Evolutionary conservation across 2,797 vertebrate genomes (phyloP).

Genomic region (Galagoides demidoff): DNA sequence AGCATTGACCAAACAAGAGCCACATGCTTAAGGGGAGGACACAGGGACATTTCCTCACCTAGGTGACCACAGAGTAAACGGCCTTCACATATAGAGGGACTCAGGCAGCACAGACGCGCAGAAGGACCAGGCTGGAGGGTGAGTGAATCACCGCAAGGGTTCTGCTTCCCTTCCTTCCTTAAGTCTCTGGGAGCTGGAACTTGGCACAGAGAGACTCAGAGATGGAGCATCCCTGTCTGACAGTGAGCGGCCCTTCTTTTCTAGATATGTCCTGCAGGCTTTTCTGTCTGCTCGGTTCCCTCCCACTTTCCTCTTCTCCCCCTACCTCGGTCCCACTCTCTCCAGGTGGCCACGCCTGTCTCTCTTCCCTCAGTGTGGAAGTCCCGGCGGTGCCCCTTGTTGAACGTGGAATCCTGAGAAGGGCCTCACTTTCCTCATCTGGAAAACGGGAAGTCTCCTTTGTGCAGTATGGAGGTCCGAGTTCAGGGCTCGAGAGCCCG

Average conservation of each 20-base stretch:
- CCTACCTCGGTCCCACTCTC: background rate
- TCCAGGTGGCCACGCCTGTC: background rate
- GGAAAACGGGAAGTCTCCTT: background rate
- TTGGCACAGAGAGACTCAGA: accelerated
- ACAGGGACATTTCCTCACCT: too few species aligned
- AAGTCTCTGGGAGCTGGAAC: background rate
- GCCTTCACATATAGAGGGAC: background rate
- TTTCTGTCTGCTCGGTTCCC: background rate
- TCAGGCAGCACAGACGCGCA: accelerated
- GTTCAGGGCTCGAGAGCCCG: background rate
- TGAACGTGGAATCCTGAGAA: background rate
- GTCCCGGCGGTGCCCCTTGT: background rate
- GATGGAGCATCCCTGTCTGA: accelerated
- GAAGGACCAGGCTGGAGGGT: background rate
- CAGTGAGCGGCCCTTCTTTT: background rate
- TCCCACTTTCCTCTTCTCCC: background rate
- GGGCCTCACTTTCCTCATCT: background rate
- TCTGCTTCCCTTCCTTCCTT: too few species aligned
- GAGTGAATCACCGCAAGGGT: background rate
- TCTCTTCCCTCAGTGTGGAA: background rate
- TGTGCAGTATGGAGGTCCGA: background rate
- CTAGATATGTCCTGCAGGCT: background rate
- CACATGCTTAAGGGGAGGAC: accelerated
- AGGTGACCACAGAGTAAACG: background rate
- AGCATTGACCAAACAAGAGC: background rate